phyloP scores from a whole-genome alignment of 2,888 invertebrate species.

The Hypolimnas misippus region DNA sequence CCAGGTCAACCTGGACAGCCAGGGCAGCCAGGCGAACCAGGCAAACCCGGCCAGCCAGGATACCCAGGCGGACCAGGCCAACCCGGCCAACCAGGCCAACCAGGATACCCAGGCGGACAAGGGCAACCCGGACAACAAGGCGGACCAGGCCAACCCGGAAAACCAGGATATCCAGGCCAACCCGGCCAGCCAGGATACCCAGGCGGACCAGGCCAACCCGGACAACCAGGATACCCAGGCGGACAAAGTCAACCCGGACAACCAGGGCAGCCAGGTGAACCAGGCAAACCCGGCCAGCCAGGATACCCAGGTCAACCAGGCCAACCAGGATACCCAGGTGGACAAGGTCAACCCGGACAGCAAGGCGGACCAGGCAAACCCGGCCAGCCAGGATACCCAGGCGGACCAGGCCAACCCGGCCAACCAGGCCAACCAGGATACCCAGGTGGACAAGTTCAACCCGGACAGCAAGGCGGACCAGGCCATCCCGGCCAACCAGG shows the following conservation, averaged over 20 bases:
- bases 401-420: constrained; percentile 44
- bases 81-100: constrained; percentile 43
- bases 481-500: constrained; percentile 52
- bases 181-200: no score
- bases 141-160: no score
- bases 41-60: constrained; percentile 45
- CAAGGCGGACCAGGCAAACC: constrained; percentile 43
- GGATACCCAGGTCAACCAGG: constrained; percentile 53
- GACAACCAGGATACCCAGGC: constrained; percentile 43
- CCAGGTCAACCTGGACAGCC: constrained; percentile 42
- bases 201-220: no score
- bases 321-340: constrained; percentile 74
- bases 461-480: constrained; percentile 49
- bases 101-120: no score
- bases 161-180: no score
- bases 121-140: no score
- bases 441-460: constrained; percentile 44
- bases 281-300: constrained; percentile 45
- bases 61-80: constrained; percentile 43
- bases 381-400: constrained; percentile 46
- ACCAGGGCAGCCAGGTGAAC: constrained; percentile 51
- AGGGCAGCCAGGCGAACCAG: constrained; percentile 39
- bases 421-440: constrained; percentile 40
- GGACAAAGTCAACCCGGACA: constrained; percentile 48
- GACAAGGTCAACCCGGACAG: constrained; percentile 47